Base-by-base conservation (phyloP, 2,888 invertebrate genomes). In the Morinoia aosen region DNA sequence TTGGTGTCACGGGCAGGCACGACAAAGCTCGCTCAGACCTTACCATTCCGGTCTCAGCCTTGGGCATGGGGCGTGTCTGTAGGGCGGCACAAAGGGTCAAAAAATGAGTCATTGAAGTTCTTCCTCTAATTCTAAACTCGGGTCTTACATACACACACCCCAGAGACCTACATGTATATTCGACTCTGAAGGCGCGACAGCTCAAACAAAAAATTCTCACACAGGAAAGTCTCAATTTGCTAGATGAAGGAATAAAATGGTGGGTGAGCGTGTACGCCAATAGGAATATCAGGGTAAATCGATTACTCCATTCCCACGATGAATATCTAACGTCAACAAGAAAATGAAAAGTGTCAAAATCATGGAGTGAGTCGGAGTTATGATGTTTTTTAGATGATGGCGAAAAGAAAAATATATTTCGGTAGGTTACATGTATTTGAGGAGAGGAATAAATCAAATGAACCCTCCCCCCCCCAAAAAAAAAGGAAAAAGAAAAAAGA, bases 61-160 rank as follows among this genome's bases (percentile, higher is more conserved):
- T 88, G 88, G 96, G 96, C 96, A 96, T 96, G 93, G 96, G 93
- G 88, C 96, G 96, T 12, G 96, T 96, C 96, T 96, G 96, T 95
- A 48, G 95, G 94, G 48, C 95, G 39, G 58, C 40, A 96, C 88
- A 64, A 56, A 95, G 94, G 19, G 93, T 19, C 58, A 58, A n/a
- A 91, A 39, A 76, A 95, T 64, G 76, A 56, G 64, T 95, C 33
- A 64, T 48, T 16, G 33, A 95, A 39, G 19, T n/a, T 48, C 57
- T 76, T 7, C 25, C 76, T 25, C 33, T 76, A 33, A 14, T 76
- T 2, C 25, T 33, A 33, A 76, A 8, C 7, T 76, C 16, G 8
- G 25, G 33, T 0, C 25, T 12, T 12, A 16, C 25, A 16, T 76
- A 25, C 16, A 33, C 25, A 76, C 76, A 76, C 33, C 8, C 76